A percentile compares a stretch with the other conserved stretches of the same genome.
phyloP scores from a whole-genome alignment of 2,113 vertebrate species.

The Verasper variegatus region DNA sequence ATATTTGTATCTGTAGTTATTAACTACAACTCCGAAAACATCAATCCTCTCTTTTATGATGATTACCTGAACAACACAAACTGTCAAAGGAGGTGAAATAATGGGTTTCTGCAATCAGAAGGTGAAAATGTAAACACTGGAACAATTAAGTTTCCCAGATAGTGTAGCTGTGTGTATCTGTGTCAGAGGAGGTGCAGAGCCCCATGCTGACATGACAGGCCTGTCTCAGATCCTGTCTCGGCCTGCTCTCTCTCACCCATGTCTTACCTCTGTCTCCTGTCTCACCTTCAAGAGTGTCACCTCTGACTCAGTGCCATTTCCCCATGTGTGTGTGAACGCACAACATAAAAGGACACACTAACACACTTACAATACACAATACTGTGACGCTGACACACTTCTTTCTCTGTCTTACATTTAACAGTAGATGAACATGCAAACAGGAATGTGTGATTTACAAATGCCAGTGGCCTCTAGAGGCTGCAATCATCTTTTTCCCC shows the following conservation, averaged over 20 bases:
- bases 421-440: conserved; percentile 1
- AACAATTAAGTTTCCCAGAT: conserved; percentile 14
- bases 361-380: conserved; percentile 23
- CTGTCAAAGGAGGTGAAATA: neutral
- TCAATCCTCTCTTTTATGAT: conserved; percentile 51
- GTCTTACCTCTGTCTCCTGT: conserved; percentile 52
- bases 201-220: conserved; percentile 52
- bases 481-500: neutral
- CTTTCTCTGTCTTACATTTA: conserved; percentile 13
- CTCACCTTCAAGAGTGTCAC: conserved; percentile 61
- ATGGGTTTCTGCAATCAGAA: neutral
- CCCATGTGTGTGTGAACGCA: conserved; percentile 32
- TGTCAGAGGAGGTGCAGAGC: conserved; percentile 48
- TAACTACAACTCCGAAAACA: neutral
- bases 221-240: conserved; percentile 27
- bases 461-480: too few relatives aligned
- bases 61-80: neutral
- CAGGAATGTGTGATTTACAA: conserved; percentile 43
- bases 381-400: conserved; percentile 24
- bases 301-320: conserved; percentile 72
- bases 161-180: neutral
- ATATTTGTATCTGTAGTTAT: too few relatives aligned
- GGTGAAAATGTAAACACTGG: conserved; percentile 7
- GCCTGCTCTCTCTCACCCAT: conserved; percentile 33
- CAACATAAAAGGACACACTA: conserved; percentile 10